Base-by-base conservation (phyloP, 2,113 vertebrate species). In the Nesogale talazaci region DNA sequence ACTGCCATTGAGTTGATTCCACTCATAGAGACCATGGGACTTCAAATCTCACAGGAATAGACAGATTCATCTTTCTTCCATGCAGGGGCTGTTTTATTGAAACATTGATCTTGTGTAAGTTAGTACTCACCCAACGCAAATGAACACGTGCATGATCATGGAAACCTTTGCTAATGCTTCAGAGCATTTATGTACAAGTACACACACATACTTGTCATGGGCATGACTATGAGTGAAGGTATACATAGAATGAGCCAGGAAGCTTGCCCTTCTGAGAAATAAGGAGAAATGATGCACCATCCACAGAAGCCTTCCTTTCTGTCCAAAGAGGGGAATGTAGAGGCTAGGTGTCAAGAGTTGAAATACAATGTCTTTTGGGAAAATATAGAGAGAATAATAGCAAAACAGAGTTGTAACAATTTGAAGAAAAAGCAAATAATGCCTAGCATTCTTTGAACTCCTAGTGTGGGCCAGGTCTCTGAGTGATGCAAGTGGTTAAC, bases 401-500 rank as follows among this genome's bases (percentile, higher is more conserved):
- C 34, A 79, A 93, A 31, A 75, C 1, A 75, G 2, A 91, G 27
- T 19, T 46, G n/a, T 8, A 23, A 36, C 78, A 34, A 34, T 63
- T 76, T 75, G 42, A 89, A 88, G 79, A 92, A 22, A 86, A 74
- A 86, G 19, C 9, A 6, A 83, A 69, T 75, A 77, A 76, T 25
- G 19, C 23, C 23, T 70, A 65, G 14, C 5, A 80, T 89, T 81
- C 72, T 40, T n/a, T 56, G 23, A 87, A 6, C 70, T 61, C 16
- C 20, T 61, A 74, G 16, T 25, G 34, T 40, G 67, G n/a, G 27
- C 67, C 65, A 69, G 65, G 31, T 70, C n/a, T 20, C n/a, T 70
- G 31, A 20, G 15, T 70, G n/a, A n/a, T 17, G 67, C 67, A n/a
- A 34, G 34, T 19, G 16, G 67, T 34, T 34, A 70, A 34, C 67